Evolutionary conservation across 37 sponge, comb jelly and placozoan genomes (phyloP), one percentile per base, ranked within the genome.

Genomic region (Hexactinellida sp.): DNA sequence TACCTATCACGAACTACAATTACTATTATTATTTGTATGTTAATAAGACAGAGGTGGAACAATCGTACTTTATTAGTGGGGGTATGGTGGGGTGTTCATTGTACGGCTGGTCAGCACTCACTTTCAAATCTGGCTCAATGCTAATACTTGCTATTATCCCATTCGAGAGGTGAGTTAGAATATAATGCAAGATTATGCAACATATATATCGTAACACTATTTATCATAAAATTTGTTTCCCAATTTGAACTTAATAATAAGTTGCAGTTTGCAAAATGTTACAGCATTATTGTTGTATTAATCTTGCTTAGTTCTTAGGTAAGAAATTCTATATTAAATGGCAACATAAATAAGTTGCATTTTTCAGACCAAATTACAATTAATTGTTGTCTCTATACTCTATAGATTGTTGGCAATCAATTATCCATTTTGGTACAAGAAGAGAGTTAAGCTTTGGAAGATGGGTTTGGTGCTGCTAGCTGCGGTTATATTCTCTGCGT

Each of bases 91-190:
- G 76, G 30, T 63, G 76, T n/a, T 5, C 76, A 7, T 28, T 63
- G 76, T 63, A 63, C 13, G 76, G 76, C 3, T 63, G 76, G 76
- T 63, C 76, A 21, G 76, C 76, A 21, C 76, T 63, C 28, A 63
- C 76, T 21, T 63, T 63, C 76, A 63, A 63, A 63, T 63, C 76
- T 63, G 76, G 76, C 3, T 23, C 76, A 21, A 63, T 63, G 76
- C 76, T 63, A 25, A 63, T 63, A 10, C 13, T 63, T 5, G 34
- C 76, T n/a, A 63, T 63, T n/a, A 63, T 63, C 13, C 76, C 76
- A 63, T 63, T 63, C 13, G 76, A 63, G 30, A 63, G 76, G 76
- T 63, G 3, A 63, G 76, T 63, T 41, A 28, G 30, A 63, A 63
- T 63, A 5, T 63, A 63, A 63, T 63, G 34, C 34, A 63, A 25